Evolutionary conservation across 1,140 invertebrate species (phyloP), one percentile per base, ranked within the genome.

Genomic region (Diachasma alloeum): DNA sequence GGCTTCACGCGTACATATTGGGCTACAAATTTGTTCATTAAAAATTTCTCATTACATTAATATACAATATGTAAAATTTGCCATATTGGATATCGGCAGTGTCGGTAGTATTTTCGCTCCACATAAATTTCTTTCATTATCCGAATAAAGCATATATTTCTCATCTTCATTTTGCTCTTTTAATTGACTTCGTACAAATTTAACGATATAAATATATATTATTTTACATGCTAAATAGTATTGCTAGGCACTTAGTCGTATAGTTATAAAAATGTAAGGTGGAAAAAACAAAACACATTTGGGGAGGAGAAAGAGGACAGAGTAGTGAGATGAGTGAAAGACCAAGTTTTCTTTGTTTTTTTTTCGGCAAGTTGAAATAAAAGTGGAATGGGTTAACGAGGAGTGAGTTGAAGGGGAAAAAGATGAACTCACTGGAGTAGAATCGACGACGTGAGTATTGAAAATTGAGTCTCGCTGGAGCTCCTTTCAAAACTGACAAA

Each of bases 21-120:
- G 80, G 84, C 81, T 85, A 83, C 88, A 87, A 83, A 69, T 82
- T 82, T 81, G 70, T 73, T 81, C 70, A 72, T 83, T 88, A 37
- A 68, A 37, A 68, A 37, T 68, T 53, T 53, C 48, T 68, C 26
- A 37, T 68, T 86, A 81, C 86, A 88, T 87, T 86, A 89, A 87
- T 89, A 87, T 89, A 89, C 87, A 88, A 85, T 87, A 84, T 87
- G 81, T 83, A 84, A 85, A 83, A 81, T 86, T 80, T 86, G 83
- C 84, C 85, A 85, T 84, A 84, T 85, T 82, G 81, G 69, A 73
- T 86, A 85, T 82, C 82, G 87, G 87, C 87, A 90, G 86, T 89
- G 84, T 86, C 83, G 72, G 70, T 85, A 86, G 76, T 84, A 85
- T 80, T 75, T 3, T 63, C 13, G 4, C 11, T 26, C 11, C 19